Evolutionary conservation across 2,888 invertebrate genomes (phyloP).

Genomic region (Sclerodermus sp.): DNA sequence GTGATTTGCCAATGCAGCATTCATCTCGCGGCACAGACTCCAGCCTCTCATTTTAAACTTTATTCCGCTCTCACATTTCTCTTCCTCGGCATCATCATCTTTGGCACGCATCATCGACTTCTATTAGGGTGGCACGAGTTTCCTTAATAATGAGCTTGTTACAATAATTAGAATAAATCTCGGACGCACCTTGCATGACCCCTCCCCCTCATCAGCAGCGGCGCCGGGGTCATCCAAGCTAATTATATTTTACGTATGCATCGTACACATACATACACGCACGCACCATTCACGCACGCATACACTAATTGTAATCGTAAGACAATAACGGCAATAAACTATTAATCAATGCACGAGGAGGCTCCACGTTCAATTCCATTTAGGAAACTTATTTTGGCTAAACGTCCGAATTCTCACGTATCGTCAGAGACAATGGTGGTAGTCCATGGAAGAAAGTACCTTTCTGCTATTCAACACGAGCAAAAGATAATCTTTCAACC

Average conservation of each 20-base stretch:
- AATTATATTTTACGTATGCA: slow-evolving; percentile 5
- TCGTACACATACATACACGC: slow-evolving; percentile 4
- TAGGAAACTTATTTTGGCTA: too few species aligned
- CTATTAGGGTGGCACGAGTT: slow-evolving; percentile 26
- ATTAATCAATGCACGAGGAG: slow-evolving; percentile 18
- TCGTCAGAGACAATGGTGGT: too few species aligned
- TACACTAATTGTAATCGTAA: neutral
- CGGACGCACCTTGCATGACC: slow-evolving; percentile 29
- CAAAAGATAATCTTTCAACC: too few species aligned
- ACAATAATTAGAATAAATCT: slow-evolving; percentile 32
- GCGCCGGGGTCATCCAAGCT: too few species aligned
- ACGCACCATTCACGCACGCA: slow-evolving; percentile 12
- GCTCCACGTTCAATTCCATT: slow-evolving; percentile 17
- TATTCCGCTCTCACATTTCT: slow-evolving; percentile 2
- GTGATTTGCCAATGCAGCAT: neutral
- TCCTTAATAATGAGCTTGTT: slow-evolving; percentile 29
- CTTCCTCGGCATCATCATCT: slow-evolving; percentile 3
- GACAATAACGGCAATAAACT: slow-evolving; percentile 16
- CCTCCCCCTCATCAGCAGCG: too few species aligned
- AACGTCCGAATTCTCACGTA: too few species aligned
- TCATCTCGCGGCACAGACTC: neutral
- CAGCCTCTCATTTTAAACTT: slow-evolving; percentile 7
- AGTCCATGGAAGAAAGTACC: too few species aligned
- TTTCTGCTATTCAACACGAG: too few species aligned
- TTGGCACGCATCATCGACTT: slow-evolving; percentile 32